Percentiles rank a stretch among this genome's conserved stretches.
Evolutionary conservation across 64 coral and sea anemone genomes (phyloP).

Genomic region (Stichodactyla helianthus): DNA sequence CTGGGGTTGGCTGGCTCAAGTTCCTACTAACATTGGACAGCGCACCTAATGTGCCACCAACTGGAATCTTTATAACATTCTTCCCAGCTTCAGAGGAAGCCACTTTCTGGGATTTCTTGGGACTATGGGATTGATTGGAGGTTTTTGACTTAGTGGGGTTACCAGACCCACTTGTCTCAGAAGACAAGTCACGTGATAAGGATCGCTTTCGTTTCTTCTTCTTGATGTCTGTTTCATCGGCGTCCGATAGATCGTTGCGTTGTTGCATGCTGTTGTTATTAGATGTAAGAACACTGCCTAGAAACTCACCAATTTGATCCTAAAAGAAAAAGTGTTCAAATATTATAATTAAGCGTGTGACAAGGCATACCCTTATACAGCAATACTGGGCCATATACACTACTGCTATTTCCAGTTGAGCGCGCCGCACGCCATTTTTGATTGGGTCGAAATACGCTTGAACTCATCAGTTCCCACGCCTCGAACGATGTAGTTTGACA

Average conservation of each 20-base stretch:
- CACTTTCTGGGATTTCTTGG: constrained; percentile 45
- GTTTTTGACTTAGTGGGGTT: constrained; percentile 27
- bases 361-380: no score
- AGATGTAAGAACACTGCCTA: constrained; percentile 79
- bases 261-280: constrained; percentile 55
- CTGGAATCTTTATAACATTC: constrained; percentile 56
- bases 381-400: no score
- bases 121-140: constrained; percentile 21
- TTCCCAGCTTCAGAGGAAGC: constrained; percentile 41
- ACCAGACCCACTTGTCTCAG: constrained; percentile 52
- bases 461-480: no score
- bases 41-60: constrained; percentile 57
- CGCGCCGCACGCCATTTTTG: no score
- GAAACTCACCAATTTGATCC: constrained; percentile 92
- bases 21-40: constrained; percentile 12
- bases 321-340: not conserved
- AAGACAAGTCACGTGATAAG: constrained; percentile 42
- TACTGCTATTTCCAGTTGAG: no score
- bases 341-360: no score
- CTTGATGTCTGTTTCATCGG: constrained; percentile 63
- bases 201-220: constrained; percentile 85
- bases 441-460: no score
- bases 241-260: constrained; percentile 70
- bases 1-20: constrained; percentile 63
- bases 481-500: no score